phyloP scores from a whole-genome alignment of 1,140 invertebrate species.

The Anthonomus grandis region DNA sequence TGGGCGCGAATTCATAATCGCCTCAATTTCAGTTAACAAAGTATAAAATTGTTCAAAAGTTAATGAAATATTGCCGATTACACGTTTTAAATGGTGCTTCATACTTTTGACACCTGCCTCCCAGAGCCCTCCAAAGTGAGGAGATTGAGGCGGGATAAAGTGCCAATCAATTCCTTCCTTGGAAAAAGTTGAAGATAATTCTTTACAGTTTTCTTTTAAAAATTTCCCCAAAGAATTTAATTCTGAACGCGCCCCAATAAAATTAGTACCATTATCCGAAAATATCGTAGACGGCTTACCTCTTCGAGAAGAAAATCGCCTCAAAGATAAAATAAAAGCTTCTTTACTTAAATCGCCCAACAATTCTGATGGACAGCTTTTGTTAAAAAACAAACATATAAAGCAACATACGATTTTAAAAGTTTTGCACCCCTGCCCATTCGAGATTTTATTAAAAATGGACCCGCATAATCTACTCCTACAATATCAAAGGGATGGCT shows the following conservation, averaged over 20 bases:
- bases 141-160: conserved; percentile 35
- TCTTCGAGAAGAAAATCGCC: background rate
- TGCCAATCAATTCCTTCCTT: conserved; percentile 16
- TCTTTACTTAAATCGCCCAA: background rate
- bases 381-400: background rate
- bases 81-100: conserved; percentile 45
- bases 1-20: conserved; percentile 31
- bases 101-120: conserved; percentile 47
- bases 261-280: too few species aligned
- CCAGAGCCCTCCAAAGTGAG: conserved; percentile 49
- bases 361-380: background rate
- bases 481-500: too few species aligned
- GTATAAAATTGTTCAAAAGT: conserved; percentile 32
- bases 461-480: conserved; percentile 38
- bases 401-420: background rate
- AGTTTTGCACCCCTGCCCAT: conserved; percentile 4
- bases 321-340: background rate
- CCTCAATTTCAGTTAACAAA: conserved; percentile 27
- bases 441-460: conserved; percentile 26
- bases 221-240: conserved; percentile 47
- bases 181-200: conserved; percentile 5
- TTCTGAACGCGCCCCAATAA: too few species aligned
- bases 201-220: conserved; percentile 35
- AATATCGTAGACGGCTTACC: background rate
- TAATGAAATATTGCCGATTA: conserved; percentile 17